A percentile compares a stretch with the other conserved stretches of the same genome.
These are phyloP conservation scores for Serinus canaria DNA, from an alignment of 2,113 vertebrate species.

Conservation along the genomic window DNA sequence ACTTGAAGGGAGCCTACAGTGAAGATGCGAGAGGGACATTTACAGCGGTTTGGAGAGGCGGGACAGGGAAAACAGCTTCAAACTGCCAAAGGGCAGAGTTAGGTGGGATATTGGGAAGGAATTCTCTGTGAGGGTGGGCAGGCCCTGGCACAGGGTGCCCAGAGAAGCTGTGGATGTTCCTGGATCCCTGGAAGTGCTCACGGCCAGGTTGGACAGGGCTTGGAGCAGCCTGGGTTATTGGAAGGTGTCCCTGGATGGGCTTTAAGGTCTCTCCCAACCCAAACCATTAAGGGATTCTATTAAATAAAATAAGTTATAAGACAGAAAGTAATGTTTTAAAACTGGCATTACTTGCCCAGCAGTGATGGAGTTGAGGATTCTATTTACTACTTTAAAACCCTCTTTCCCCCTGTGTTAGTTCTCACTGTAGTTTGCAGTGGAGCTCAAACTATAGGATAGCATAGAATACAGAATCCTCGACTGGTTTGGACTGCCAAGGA, in stretches of 20 bases:
- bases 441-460: not conserved
- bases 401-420: not conserved
- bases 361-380: accelerated
- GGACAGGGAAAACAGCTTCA: not conserved
- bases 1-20: not conserved
- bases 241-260: not conserved
- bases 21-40: no score
- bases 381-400: accelerated
- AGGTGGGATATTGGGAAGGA: not conserved
- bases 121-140: accelerated
- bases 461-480: not conserved
- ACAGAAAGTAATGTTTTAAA: accelerated
- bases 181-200: not conserved
- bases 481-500: not conserved
- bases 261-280: not conserved
- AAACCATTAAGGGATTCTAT: not conserved
- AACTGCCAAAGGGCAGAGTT: not conserved
- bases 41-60: not conserved
- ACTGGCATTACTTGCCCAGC: accelerated
- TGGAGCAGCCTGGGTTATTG: accelerated
- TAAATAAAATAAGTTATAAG: not conserved
- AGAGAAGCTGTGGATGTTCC: not conserved
- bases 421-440: not conserved
- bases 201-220: accelerated
- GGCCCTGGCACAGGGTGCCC: not conserved